phyloP scores from a whole-genome alignment of 2,113 vertebrate genomes.

The Prunella himalayana region DNA sequence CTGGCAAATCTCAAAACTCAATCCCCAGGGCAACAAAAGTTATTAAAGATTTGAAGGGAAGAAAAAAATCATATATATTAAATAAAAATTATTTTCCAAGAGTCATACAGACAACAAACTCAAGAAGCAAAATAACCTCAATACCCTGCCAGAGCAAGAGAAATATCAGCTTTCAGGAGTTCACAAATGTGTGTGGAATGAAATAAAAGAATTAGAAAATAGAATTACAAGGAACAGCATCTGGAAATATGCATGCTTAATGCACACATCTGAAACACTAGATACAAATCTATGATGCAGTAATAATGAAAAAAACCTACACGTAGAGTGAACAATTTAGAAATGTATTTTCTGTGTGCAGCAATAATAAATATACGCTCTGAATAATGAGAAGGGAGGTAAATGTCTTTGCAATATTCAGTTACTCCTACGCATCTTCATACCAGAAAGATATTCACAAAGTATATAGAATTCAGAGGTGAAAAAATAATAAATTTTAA shows the following conservation, averaged over 20 bases:
- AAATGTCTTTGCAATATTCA: slow-evolving; percentile 16
- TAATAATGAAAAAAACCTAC: not conserved
- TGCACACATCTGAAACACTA: not conserved
- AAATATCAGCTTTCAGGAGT: not conserved
- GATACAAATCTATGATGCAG: not conserved
- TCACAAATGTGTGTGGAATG: not conserved
- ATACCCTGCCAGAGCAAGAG: not conserved
- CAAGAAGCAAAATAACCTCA: not conserved
- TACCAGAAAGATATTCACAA: not conserved
- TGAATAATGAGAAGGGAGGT: not conserved
- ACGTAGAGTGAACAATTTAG: not conserved
- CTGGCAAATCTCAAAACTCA: not conserved
- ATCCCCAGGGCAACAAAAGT: not conserved
- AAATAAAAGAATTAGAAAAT: not conserved
- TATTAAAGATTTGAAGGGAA: not conserved
- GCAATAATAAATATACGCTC: not conserved
- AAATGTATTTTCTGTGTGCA: not conserved
- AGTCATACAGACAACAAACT: not conserved
- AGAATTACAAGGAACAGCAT: not conserved
- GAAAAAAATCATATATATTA: not conserved
- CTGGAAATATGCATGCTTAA: not conserved
- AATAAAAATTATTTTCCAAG: not conserved
- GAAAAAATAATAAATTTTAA: not conserved
- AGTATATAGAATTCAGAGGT: not conserved
- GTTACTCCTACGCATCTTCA: not conserved